Percentiles rank a stretch among this genome's conserved stretches.
These are phyloP conservation scores for Passer domesticus DNA, from an alignment of 2,113 vertebrate genomes.

Conservation along the genomic window DNA sequence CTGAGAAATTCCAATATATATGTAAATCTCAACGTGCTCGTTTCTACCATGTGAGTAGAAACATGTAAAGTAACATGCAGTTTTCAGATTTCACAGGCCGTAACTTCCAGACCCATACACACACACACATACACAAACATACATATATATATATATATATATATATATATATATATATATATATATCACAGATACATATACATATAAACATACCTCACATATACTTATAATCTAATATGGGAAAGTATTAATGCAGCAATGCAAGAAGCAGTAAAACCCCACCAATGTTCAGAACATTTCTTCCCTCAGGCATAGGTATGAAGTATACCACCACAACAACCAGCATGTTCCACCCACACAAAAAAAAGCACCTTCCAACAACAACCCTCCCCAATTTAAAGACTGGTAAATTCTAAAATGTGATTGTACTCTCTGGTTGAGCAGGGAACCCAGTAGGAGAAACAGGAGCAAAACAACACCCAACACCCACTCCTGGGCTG, in stretches of 20 bases:
- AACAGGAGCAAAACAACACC: slow-evolving; percentile 28
- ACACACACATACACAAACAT: neutral
- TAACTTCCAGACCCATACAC: neutral
- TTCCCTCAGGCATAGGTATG: neutral
- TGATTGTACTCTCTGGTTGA: neutral
- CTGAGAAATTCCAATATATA: slow-evolving; percentile 32
- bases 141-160: no score
- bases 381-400: neutral
- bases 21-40: slow-evolving; percentile 3
- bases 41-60: neutral
- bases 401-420: neutral
- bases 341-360: neutral
- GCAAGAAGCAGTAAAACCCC: neutral
- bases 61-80: neutral
- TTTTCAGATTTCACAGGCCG: neutral
- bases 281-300: neutral
- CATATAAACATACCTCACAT: neutral
- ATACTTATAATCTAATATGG: neutral
- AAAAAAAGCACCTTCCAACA: neutral
- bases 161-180: no score
- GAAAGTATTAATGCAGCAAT: neutral
- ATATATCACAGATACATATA: neutral
- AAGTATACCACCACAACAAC: neutral
- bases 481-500: slow-evolving; percentile 41
- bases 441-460: slow-evolving; percentile 7